Evolutionary conservation across 2,113 vertebrate genomes (phyloP).

Genomic region (Bagarius yarrelli): DNA sequence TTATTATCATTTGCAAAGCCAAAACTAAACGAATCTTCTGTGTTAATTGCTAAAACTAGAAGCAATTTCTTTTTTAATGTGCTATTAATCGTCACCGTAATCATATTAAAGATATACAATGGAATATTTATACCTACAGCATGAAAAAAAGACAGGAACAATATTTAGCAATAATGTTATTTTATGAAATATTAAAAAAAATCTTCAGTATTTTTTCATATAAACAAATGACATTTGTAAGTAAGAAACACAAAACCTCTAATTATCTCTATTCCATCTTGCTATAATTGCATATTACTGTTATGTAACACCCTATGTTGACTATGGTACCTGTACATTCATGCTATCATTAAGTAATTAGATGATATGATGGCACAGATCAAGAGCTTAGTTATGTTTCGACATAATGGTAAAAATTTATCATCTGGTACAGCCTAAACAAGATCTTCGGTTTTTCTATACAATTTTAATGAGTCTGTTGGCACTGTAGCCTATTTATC

Average conservation of each 20-base stretch:
- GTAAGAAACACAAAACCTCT: background rate
- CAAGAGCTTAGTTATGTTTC: background rate
- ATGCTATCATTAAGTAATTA: background rate
- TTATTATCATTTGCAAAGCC: too few species aligned
- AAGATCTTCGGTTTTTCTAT: background rate
- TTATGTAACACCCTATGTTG: background rate
- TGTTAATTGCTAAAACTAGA: conserved; percentile 1
- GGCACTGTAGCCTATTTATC: background rate
- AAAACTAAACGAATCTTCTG: background rate
- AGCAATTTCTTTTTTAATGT: conserved; percentile 2
- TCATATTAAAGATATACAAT: background rate
- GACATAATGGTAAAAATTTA: too few species aligned
- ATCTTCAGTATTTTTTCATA: conserved; percentile 3
- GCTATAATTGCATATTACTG: background rate
- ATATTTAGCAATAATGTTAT: background rate
- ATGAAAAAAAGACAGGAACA: background rate
- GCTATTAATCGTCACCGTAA: background rate
- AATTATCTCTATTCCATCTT: background rate
- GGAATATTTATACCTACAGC: background rate
- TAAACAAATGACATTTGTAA: background rate
- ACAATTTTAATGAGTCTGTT: background rate
- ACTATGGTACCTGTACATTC: background rate
- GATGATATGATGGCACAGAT: background rate
- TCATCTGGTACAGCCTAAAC: too few species aligned
- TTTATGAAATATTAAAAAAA: background rate